Evolutionary conservation across 2,797 vertebrate genomes (phyloP), one percentile per base, ranked within the genome.

Genomic region (Sebastes minor): DNA sequence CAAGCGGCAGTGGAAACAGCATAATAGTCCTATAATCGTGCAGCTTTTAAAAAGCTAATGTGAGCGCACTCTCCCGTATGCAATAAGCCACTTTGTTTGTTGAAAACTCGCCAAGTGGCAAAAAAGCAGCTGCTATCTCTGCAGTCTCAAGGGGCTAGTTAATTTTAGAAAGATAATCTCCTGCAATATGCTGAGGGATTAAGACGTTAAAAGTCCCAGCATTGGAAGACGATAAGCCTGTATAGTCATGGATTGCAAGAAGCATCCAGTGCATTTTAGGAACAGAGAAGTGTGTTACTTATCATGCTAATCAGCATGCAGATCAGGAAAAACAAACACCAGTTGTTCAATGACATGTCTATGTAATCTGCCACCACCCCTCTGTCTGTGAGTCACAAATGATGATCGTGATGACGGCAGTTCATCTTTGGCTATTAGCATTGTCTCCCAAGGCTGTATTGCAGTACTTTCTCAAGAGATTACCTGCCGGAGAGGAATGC

Each of bases 111-210:
- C 88, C 90, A 93, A 92, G 87, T 92, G 91, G 81, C 78, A 84
- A 89, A 91, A 90, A 94, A 94, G 78, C 93, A 93, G 92, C 92
- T 87, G 94, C 93, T 95, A 93, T 94, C 91, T 90, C 85, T 87
- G 90, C 90, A 84, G 92, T 94, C 94, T 93, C 91, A 87, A 89
- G 89, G 87, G 89, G 78, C 91, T 89, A 86, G 93, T 94, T 94
- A 94, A 95, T 94, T 95, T 95, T 95, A 96, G 94, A 95, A 95
- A 89, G 88, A 95, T 95, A 95, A 95, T 96, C 94, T 95, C 81
- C 88, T 74, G 84, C 94, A 95, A 94, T 95, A 95, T 94, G 92
- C 90, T 84, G 87, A 91, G 89, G 93, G 93, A 95, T 95, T 95
- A 95, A 94, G 87, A 93, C 74, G 62, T 91, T 87, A 89, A 92